phyloP scores from a whole-genome alignment of 2,113 vertebrate genomes.

The Thomomys bottae region DNA sequence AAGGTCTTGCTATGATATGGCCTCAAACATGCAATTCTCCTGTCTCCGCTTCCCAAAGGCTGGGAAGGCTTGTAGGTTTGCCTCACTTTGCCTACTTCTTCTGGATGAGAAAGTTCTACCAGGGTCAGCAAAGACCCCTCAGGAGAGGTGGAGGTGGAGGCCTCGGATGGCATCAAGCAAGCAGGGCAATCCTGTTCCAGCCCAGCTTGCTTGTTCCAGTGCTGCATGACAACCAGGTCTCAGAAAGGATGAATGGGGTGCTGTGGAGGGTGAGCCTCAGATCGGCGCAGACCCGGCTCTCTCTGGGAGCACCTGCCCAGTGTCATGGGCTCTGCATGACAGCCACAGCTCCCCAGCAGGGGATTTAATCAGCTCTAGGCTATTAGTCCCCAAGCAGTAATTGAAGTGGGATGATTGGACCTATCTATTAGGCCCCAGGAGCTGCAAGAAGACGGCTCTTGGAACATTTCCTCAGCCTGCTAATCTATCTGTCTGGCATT shows the following conservation, averaged over 20 bases:
- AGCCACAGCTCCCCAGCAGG: background rate
- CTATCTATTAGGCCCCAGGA: conserved; percentile 45
- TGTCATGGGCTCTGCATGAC: background rate
- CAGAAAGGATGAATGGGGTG: fast-evolving
- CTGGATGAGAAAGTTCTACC: background rate
- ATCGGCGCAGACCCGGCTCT: background rate
- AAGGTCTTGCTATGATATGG: too few species aligned
- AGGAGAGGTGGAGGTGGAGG: background rate
- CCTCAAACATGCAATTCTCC: too few species aligned
- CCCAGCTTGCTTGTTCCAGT: background rate
- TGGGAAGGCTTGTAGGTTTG: too few species aligned
- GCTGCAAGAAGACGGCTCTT: background rate
- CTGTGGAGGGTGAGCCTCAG: background rate
- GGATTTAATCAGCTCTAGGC: conserved; percentile 49
- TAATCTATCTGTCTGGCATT: conserved; percentile 73
- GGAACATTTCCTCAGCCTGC: background rate
- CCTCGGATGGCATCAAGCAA: background rate
- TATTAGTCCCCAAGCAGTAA: conserved; percentile 53
- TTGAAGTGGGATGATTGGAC: conserved; percentile 67
- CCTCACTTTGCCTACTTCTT: background rate
- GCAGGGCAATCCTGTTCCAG: fast-evolving
- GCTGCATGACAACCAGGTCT: background rate
- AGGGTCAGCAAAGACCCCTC: fast-evolving
- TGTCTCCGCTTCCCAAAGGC: too few species aligned
- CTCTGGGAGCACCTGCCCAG: fast-evolving